Conservation (phyloP, 2,113 vertebrate species). For the Nothocercus nigrocapillus region DNA sequence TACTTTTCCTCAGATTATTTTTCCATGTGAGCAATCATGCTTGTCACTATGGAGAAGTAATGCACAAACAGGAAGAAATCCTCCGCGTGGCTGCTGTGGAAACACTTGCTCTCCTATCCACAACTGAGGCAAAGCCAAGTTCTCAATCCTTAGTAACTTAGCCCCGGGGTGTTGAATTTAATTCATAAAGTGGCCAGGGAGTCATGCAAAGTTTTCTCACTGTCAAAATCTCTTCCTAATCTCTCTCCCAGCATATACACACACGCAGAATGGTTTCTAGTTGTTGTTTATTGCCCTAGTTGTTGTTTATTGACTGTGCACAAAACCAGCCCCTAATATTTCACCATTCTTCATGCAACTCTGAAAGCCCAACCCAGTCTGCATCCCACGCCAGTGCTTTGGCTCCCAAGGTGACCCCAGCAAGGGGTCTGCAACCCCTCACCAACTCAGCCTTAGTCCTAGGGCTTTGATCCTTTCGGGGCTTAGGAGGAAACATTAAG, state of each 20-base stretch:
- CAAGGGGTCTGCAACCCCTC: not conserved
- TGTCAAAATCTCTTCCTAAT: not conserved
- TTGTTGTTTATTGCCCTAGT: not conserved
- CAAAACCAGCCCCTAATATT: not conserved
- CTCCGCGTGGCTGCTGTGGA: not conserved
- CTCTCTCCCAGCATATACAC: rapidly evolving
- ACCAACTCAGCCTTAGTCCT: not conserved
- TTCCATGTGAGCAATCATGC: not conserved
- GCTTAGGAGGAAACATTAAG: not conserved
- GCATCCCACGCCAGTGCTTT: not conserved
- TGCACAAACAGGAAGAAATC: slow-evolving; percentile 48
- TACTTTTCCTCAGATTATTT: slow-evolving; percentile 52
- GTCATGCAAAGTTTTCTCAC: not conserved
- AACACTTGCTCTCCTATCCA: slow-evolving; percentile 50
- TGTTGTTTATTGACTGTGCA: not conserved
- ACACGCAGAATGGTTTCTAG: not conserved
- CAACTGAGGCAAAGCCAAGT: slow-evolving; percentile 15
- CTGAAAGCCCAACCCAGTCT: not conserved
- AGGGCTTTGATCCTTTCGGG: not conserved
- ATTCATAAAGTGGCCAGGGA: not conserved
- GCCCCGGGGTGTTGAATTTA: not conserved
- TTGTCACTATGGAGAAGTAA: slow-evolving; percentile 34
- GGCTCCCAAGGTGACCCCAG: not conserved
- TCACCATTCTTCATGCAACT: not conserved
- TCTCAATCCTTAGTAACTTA: not conserved